Evolutionary conservation across 2,797 vertebrate genomes (phyloP).

Genomic region (Alfaro cultratus): DNA sequence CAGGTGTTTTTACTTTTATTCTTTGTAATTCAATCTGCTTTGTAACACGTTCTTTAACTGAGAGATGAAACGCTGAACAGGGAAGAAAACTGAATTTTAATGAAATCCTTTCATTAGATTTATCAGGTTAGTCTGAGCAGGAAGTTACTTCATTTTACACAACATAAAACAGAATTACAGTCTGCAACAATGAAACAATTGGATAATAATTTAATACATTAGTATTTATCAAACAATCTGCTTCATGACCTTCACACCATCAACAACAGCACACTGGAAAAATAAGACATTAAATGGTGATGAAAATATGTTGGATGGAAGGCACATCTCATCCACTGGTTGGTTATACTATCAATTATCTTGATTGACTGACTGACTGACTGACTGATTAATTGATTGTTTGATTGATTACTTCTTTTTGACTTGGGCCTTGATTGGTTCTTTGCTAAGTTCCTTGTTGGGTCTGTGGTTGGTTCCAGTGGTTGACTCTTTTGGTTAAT

Average conservation of each 20-base stretch:
- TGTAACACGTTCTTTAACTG: not conserved
- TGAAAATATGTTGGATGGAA: not conserved
- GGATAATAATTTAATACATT: not conserved
- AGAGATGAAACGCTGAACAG: not conserved
- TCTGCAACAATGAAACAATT: not conserved
- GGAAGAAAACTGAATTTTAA: not conserved
- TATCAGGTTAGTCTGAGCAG: not conserved
- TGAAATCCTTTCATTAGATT: not conserved
- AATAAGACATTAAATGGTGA: not conserved
- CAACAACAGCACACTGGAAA: not conserved
- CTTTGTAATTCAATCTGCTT: not conserved
- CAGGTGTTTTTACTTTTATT: not conserved
- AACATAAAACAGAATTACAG: not conserved
- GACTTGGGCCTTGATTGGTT: not conserved
- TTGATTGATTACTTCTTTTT: not conserved
- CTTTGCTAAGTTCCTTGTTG: not conserved
- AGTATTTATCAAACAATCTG: not conserved
- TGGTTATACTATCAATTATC: not conserved
- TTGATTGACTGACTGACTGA: not conserved
- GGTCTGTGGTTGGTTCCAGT: not conserved
- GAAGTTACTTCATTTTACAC: not conserved
- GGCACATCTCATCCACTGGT: not conserved
- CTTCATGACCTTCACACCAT: not conserved
- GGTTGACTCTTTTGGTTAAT: not conserved
- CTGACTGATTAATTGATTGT: not conserved